Evolutionary conservation across 2,888 invertebrate species (phyloP).

Genomic region (Electrophaes corylata): DNA sequence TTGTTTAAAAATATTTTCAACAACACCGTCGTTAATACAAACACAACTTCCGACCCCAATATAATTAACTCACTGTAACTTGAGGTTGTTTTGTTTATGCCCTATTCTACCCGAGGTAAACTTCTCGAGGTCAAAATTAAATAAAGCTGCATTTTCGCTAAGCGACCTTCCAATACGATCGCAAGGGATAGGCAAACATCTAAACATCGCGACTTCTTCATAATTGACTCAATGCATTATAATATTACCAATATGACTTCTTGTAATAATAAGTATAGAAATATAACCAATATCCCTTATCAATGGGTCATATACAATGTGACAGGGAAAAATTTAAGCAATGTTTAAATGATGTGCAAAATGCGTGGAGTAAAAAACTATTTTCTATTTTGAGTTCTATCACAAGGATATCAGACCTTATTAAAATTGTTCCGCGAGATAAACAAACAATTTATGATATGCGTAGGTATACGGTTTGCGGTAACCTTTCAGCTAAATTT

Average conservation of each 20-base stretch:
- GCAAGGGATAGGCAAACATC: no score
- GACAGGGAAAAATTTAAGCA: no score
- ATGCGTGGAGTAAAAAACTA: not conserved
- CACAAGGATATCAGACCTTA: not conserved
- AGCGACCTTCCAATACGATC: not conserved
- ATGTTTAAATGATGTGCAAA: no score
- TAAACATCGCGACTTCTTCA: no score
- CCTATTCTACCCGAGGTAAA: conserved; percentile 33
- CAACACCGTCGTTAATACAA: conserved; percentile 29
- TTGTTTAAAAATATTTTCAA: conserved; percentile 16
- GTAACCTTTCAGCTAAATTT: conserved; percentile 15
- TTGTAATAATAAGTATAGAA: no score
- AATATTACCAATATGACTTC: no score
- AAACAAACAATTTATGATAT: conserved; percentile 15
- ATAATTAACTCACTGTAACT: conserved; percentile 33
- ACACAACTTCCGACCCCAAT: conserved; percentile 36
- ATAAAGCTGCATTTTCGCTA: conserved; percentile 23
- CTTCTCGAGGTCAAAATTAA: conserved; percentile 37
- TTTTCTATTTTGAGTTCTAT: not conserved
- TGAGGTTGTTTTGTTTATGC: conserved; percentile 36
- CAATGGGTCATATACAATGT: no score
- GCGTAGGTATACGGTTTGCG: not conserved
- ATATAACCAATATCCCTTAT: no score
- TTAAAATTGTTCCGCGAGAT: conserved; percentile 9
- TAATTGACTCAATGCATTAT: no score